Conservation (phyloP, 35 echinoderm and acorn worm genomes). For the Diadema setosum region DNA sequence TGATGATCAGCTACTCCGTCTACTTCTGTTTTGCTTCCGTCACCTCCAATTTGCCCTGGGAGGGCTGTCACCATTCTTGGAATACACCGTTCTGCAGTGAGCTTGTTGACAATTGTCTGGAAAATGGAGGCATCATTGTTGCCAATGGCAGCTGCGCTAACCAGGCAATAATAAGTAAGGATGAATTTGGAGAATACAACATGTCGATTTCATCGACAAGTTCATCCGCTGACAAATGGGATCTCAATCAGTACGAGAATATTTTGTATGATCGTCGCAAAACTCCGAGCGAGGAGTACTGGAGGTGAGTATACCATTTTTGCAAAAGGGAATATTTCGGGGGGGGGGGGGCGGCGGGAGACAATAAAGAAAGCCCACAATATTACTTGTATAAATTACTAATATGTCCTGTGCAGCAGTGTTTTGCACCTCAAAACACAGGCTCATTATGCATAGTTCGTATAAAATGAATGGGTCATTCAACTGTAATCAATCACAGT, state of each 20-base stretch:
- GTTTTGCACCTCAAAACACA: too few species aligned
- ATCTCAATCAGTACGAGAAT: not conserved
- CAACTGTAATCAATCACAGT: too few species aligned
- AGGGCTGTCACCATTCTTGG: constrained; percentile 28
- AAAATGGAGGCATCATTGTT: not conserved
- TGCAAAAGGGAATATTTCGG: too few species aligned
- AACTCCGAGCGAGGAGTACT: constrained; percentile 23
- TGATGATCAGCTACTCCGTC: constrained; percentile 49
- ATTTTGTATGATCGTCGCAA: not conserved
- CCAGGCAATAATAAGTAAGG: not conserved
- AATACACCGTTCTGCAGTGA: constrained; percentile 40
- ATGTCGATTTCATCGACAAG: not conserved
- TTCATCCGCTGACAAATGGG: too few species aligned
- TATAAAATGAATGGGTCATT: too few species aligned
- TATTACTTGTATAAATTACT: too few species aligned
- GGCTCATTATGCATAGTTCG: too few species aligned
- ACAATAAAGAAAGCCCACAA: too few species aligned
- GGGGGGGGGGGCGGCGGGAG: too few species aligned
- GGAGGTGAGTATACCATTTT: constrained; percentile 19
- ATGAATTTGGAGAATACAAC: not conserved
- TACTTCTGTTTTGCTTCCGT: constrained; percentile 58
- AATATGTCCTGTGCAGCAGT: too few species aligned
- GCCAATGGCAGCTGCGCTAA: not conserved
- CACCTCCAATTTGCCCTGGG: constrained; percentile 42
- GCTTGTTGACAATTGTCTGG: constrained; percentile 10